Evolutionary conservation across 2,888 invertebrate species (phyloP), one percentile per base, ranked within the genome.

Genomic region (Strigamia crassipes): DNA sequence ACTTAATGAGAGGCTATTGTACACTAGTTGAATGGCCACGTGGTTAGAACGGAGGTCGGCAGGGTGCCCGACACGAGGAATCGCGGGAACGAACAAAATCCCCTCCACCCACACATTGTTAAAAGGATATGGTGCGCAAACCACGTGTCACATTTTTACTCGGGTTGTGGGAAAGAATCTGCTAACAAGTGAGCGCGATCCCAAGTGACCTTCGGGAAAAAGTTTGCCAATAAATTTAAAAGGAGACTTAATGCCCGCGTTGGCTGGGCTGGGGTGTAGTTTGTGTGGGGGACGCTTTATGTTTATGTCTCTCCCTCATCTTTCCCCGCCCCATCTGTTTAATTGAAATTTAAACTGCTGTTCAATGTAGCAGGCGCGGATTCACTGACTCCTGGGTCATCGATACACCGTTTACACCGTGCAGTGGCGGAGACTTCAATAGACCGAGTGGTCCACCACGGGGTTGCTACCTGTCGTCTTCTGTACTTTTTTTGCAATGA

Each of bases 1-100:
- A 73, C 42, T 38, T 78, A 78, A 78, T 78, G 78, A 78, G 42
- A 38, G 41, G 21, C 41, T 38, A 78, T 78, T 78, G 78, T 78
- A 42, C 41, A 78, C 78, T 78, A 38, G 78, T 41, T 78, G 78
- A 78, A 78, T 78, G 41, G 78, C 78, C 78, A 78, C 78, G 78
- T 78, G 78, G 78, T 78, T 38, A 21, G 42, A n/a, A 38, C 42
- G 78, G 13, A 10, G 78, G 38, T 38, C 41, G 78, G 42, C 78
- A 18, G 41, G 38, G 78, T 23, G 78, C 78, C 78, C 41, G 38
- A 42, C 78, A 42, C 73, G n/a, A 27, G 73, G 73, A 23, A 73
- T 27, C 73, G 73, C 73, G 73, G 73, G 73, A 73, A 73, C 27
- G 3, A 31, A 34, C 12, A 21, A 34, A 38, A 78, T 38, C 78